Percentiles rank a stretch among this genome's conserved stretches.
Evolutionary conservation across 2,113 vertebrate species (phyloP).

Genomic region (Grantiella picta): DNA sequence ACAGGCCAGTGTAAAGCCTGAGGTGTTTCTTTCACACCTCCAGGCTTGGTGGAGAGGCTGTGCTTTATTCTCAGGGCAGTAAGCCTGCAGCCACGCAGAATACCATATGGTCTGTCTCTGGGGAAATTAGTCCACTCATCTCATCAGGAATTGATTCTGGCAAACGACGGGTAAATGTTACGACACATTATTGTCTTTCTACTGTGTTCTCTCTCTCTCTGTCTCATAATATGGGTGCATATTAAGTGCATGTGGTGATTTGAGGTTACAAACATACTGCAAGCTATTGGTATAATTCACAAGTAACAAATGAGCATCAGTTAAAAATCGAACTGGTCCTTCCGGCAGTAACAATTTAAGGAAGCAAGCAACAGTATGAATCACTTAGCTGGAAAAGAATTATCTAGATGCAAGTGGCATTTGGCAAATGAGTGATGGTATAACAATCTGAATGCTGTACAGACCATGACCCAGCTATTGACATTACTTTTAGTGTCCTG

Average conservation of each 20-base stretch:
- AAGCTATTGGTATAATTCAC: neutral
- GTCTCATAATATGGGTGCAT: neutral
- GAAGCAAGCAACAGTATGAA: neutral
- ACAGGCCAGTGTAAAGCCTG: neutral
- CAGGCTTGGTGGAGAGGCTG: neutral
- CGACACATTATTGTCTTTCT: neutral
- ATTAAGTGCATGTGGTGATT: neutral
- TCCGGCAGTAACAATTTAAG: neutral
- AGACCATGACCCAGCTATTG: neutral
- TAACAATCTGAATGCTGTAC: neutral
- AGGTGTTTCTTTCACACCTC: neutral
- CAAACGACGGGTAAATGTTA: neutral
- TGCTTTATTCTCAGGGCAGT: neutral
- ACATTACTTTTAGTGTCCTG: neutral
- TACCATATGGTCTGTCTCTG: neutral
- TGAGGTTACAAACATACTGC: neutral
- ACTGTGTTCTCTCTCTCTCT: neutral
- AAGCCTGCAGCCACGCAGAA: neutral
- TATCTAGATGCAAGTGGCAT: neutral
- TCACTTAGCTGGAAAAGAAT: neutral
- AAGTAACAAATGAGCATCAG: neutral
- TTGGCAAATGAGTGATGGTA: neutral
- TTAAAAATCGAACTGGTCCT: neutral
- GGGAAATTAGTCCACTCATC: constrained; percentile 38
- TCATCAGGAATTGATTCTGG: constrained; percentile 30